Base-by-base conservation (phyloP, 2,888 invertebrate genomes). In the Rotaria macrura region DNA sequence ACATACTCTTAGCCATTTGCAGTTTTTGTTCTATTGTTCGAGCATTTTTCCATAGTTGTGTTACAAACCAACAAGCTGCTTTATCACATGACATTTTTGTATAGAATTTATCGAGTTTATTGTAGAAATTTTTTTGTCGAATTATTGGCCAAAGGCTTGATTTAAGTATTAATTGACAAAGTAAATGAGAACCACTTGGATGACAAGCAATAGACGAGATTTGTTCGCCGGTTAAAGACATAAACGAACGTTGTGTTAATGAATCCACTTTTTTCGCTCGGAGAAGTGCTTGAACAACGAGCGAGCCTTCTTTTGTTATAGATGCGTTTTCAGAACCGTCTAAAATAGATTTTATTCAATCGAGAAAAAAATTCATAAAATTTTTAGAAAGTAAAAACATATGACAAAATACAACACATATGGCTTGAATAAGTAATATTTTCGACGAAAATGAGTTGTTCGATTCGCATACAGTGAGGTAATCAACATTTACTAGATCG, bases 111-210 rank as follows among this genome's bases (percentile, higher is more conserved):
- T 79, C 34, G 14, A 79, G 43, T 79, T 79, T 79, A 12, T 40
- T 17, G 43, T 79, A 79, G n/a, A 79, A 79, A n/a, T 79, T 40
- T 5, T 65, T 65, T 43, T 79, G 43, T 43, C 43, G 43, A 43
- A 79, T 10, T 43, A n/a, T 43, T 4, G 25, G 10, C 79, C 79
- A 79, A 12, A 79, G 14, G 14, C 10, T 43, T n/a, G 43, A 79
- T 79, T 79, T 79, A 14, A n/a, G 40, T n/a, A 79, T 79, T 79
- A 79, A 43, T 79, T 79, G 79, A 79, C 79, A 79, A 40, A 79
- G 43, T 43, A 79, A 43, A 79, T 79, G 79, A 7, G 79, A 79
- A 43, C 79, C 79, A 79, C 43, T 79, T 40, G 79, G 79, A 79
- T 79, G 43, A 79, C 79, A 79, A 79, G 79, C 79, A 20, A 79